phyloP scores from a whole-genome alignment of 2,888 invertebrate species.

The Argyresthia albistria region DNA sequence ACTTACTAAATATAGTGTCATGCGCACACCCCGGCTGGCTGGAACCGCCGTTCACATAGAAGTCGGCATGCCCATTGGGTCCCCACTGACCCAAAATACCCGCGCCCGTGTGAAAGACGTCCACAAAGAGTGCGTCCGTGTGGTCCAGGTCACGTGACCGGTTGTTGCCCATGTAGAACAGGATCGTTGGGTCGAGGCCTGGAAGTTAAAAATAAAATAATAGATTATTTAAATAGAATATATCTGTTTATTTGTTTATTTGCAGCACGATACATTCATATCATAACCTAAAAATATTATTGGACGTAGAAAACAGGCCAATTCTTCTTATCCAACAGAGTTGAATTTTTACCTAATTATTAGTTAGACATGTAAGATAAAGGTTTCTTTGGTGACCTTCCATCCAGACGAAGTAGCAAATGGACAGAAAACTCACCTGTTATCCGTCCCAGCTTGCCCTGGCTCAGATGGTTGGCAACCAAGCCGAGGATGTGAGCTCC shows the following conservation, averaged over 20 bases:
- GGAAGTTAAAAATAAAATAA: no score
- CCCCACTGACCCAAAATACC: slow-evolving; percentile 93
- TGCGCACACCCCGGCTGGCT: slow-evolving; percentile 91
- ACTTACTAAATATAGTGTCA: slow-evolving; percentile 85
- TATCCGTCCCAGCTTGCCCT: slow-evolving; percentile 87
- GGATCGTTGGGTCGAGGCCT: slow-evolving; percentile 89
- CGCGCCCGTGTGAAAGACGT: slow-evolving; percentile 87
- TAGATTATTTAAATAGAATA: no score
- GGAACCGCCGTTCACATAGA: slow-evolving; percentile 90
- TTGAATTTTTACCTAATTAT: no score
- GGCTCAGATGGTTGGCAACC: slow-evolving; percentile 82
- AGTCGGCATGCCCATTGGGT: slow-evolving; percentile 90
- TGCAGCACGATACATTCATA: no score
- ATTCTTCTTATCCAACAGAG: no score
- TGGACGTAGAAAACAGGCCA: no score
- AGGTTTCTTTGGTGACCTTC: no score
- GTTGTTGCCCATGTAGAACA: slow-evolving; percentile 88
- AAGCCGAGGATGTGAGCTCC: slow-evolving; percentile 90
- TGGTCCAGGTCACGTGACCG: slow-evolving; percentile 85
- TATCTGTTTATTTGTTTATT: no score
- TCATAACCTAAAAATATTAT: no score
- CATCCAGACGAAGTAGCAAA: no score
- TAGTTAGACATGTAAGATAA: no score
- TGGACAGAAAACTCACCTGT: slow-evolving; percentile 67
- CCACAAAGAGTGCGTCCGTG: slow-evolving; percentile 87